Evolutionary conservation across 2,113 vertebrate species (phyloP).

Genomic region (Riparia riparia): DNA sequence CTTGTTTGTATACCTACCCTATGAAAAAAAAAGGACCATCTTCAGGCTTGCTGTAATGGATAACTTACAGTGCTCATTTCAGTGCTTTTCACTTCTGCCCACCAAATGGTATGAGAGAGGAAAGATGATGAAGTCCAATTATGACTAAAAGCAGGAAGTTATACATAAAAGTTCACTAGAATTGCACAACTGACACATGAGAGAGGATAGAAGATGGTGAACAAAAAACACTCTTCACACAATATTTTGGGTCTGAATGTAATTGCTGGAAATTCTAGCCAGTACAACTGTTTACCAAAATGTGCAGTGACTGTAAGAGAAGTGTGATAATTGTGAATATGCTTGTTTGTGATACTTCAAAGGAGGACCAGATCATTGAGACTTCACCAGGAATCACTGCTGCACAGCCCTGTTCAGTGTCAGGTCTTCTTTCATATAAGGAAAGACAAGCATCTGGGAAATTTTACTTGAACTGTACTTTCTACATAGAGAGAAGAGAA

Average conservation of each 20-base stretch:
- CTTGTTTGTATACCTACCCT: neutral
- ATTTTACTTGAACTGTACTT: neutral
- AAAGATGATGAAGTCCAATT: neutral
- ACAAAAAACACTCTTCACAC: neutral
- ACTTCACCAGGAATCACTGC: neutral
- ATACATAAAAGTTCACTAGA: neutral
- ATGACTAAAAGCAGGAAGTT: neutral
- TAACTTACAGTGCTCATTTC: neutral
- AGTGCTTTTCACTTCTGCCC: neutral
- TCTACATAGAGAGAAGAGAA: constrained; percentile 9
- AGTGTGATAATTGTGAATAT: neutral
- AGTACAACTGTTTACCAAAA: constrained; percentile 49
- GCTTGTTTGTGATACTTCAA: neutral
- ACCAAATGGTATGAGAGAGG: neutral
- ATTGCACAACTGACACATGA: neutral
- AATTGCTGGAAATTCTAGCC: constrained; percentile 13
- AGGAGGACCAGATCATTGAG: neutral
- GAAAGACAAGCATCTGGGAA: neutral
- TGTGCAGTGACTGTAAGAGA: constrained; percentile 3
- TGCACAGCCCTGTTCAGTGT: neutral
- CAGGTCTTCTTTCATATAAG: neutral
- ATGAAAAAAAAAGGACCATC: neutral
- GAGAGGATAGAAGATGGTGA: neutral
- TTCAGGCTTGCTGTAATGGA: neutral
- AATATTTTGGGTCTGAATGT: neutral